Percentiles rank a stretch among this genome's conserved stretches.
These are phyloP conservation scores for Pseudomyrmex flavicornis DNA, from an alignment of 1,140 invertebrate genomes.

Conservation along the genomic window DNA sequence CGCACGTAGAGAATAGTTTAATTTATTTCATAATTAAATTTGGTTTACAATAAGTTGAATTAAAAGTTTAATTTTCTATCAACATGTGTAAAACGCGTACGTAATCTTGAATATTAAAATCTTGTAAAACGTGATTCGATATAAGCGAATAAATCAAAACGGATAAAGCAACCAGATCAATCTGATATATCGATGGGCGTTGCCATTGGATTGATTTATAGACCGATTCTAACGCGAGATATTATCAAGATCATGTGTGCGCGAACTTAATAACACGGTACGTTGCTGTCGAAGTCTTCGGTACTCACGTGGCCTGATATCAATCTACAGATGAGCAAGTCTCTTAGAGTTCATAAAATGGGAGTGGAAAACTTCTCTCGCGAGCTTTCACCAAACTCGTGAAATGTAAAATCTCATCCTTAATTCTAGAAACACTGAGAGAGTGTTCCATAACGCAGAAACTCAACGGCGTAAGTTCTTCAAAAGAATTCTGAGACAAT, in stretches of 20 bases:
- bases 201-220: neutral
- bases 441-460: neutral
- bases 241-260: neutral
- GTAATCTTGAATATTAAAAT: too few relatives aligned
- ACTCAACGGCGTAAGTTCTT: conserved; percentile 6
- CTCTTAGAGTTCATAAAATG: conserved; percentile 27
- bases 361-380: conserved; percentile 1
- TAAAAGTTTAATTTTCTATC: too few relatives aligned
- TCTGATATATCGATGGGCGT: neutral
- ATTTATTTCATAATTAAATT: too few relatives aligned
- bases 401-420: conserved; percentile 33
- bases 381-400: neutral
- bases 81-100: too few relatives aligned
- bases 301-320: neutral
- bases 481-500: neutral
- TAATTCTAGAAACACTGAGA: conserved; percentile 24
- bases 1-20: too few relatives aligned
- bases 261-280: conserved; percentile 20
- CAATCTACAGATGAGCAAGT: conserved; percentile 29
- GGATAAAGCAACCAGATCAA: neutral
- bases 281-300: conserved; percentile 3
- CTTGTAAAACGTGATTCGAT: too few relatives aligned
- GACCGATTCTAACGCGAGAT: neutral
- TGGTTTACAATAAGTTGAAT: too few relatives aligned
- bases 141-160: too few relatives aligned